Evolutionary conservation across 2,888 invertebrate species (phyloP), one percentile per base, ranked within the genome.

Genomic region (Apotomis capreana): DNA sequence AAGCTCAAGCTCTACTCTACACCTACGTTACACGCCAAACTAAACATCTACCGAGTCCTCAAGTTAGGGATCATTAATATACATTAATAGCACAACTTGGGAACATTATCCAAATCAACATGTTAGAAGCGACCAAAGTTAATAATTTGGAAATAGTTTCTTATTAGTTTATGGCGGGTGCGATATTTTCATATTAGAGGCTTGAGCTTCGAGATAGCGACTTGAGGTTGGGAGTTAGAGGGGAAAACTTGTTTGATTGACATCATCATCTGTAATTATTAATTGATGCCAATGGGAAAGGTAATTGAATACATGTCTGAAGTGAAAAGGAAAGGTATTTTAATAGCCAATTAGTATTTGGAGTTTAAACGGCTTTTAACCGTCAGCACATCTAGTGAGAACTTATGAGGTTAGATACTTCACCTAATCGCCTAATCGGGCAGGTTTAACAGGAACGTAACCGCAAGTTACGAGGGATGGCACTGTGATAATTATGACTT

Each of bases 111-210:
- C 60, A 69, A 76, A 76, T 75, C 74, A 76, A 76, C 76, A 72
- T 73, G 70, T 72, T 72, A 76, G 68, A 69, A 60, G 68, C 74
- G 67, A 58, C 70, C 70, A 64, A 70, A 74, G 74, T 76, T 76
- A 75, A 75, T 76, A 75, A 72, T 75, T 75, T 72, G 46, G 64
- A 74, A 75, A 75, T 76, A 76, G 76, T 76, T 75, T n/a, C 51
- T 49, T 70, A 74, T 72, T 75, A 74, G 72, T 74, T 72, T 71
- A 64, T 63, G 51, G 68, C 59, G 57, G 57, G 69, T 26, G 61
- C 62, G 73, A 70, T 74, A 74, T 74, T 73, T 74, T 70, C 69
- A 68, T 70, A 74, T 69, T 69, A 74, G 54, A 52, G 44, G 64
- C 49, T 60, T 54, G 46, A 51, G 40, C 51, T 59, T 72, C 36